phyloP scores from a whole-genome alignment of 1,140 invertebrate species.

The Palaemon carinicauda region DNA sequence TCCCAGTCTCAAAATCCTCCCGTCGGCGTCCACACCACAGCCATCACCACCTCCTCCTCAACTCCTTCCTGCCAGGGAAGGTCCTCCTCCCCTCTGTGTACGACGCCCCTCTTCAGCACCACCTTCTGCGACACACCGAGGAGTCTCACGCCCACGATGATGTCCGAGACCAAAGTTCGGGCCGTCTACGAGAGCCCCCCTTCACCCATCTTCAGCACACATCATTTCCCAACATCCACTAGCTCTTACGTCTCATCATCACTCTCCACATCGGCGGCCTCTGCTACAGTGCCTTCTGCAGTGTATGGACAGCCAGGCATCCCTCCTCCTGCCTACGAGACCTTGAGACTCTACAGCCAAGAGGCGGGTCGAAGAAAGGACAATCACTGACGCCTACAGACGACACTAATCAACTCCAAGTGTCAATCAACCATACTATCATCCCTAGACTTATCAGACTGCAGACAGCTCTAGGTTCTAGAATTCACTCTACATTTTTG shows the following conservation, averaged over 20 bases:
- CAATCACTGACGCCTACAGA: neutral
- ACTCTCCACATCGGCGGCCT: neutral
- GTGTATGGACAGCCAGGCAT: constrained; percentile 18
- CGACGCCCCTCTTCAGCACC: constrained; percentile 45
- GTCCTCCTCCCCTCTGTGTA: constrained; percentile 34
- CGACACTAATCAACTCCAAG: neutral
- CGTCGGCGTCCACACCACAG: neutral
- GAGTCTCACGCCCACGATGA: constrained; percentile 36
- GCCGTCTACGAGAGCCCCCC: constrained; percentile 34
- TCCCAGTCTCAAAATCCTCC: neutral
- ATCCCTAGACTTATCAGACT: neutral
- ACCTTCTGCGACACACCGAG: constrained; percentile 45
- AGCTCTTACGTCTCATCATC: neutral
- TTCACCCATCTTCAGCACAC: constrained; percentile 39
- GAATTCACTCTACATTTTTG: too few species aligned
- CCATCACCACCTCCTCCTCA: neutral
- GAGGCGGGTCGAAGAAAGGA: constrained; percentile 30
- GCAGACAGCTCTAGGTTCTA: too few species aligned
- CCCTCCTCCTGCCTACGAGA: constrained; percentile 41
- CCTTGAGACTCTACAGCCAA: neutral
- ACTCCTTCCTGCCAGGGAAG: neutral
- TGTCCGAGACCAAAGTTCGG: neutral
- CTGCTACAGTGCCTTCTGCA: constrained; percentile 11
- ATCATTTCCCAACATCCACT: neutral
- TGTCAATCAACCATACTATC: neutral